Conservation (phyloP, 2,113 vertebrate genomes). For the Aspidoscelis tigris region DNA sequence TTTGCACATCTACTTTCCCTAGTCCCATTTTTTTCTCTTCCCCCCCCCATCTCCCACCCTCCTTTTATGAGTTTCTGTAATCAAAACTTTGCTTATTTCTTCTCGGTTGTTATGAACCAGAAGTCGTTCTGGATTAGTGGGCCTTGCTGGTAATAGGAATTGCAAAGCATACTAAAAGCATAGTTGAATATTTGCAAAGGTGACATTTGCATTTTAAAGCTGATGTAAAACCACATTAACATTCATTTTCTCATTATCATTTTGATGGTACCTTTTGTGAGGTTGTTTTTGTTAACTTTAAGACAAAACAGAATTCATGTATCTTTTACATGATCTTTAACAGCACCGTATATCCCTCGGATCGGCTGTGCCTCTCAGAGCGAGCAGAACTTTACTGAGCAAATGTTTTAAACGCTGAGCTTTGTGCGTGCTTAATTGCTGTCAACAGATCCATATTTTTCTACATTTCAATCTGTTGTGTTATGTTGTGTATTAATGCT, state of each 20-base stretch:
- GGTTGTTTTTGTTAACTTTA: neutral
- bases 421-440: no score
- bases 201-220: conserved; percentile 72
- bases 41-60: no score
- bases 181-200: conserved; percentile 61
- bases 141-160: conserved; percentile 71
- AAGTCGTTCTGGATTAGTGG: conserved; percentile 66
- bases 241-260: conserved; percentile 52
- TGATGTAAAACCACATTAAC: conserved; percentile 65
- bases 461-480: no score
- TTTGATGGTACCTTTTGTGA: conserved; percentile 22
- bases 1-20: conserved; percentile 65
- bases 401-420: no score
- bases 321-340: neutral
- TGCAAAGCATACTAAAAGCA: conserved; percentile 50
- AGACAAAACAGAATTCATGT: neutral
- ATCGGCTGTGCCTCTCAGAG: neutral
- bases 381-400: neutral
- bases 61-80: conserved; percentile 65
- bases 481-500: no score
- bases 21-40: no score
- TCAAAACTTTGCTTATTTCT: conserved; percentile 64
- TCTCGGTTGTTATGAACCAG: conserved; percentile 62
- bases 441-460: no score
- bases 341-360: no score